phyloP scores from a whole-genome alignment of 2,797 vertebrate genomes.

The Cephalopachus bancanus region DNA sequence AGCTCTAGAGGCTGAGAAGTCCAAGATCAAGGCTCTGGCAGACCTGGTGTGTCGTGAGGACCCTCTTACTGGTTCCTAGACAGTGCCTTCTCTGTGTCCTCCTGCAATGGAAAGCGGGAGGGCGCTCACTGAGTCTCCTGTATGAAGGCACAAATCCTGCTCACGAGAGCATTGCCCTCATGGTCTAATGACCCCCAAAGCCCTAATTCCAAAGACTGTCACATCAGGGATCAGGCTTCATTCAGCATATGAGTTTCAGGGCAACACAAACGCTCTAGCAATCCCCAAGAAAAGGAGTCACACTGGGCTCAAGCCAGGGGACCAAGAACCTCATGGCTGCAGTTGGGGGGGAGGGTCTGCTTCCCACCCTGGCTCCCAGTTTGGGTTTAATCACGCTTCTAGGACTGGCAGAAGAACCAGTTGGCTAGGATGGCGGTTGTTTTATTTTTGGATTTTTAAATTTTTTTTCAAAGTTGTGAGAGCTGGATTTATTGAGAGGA shows the following conservation, averaged over 20 bases:
- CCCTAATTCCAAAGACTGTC: neutral
- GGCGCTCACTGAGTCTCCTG: neutral
- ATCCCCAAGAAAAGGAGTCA: neutral
- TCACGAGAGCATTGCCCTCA: neutral
- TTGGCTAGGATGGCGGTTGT: neutral
- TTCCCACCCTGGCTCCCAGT: neutral
- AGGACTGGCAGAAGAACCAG: neutral
- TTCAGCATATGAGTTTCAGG: neutral
- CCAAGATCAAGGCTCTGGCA: neutral
- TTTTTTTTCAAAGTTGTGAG: too few species aligned
- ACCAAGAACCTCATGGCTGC: neutral
- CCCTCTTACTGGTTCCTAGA: neutral
- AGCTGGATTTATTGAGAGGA: too few species aligned
- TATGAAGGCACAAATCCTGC: neutral
- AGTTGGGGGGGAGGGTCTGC: neutral
- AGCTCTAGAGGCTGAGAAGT: neutral
- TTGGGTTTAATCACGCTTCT: neutral
- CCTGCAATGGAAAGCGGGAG: neutral
- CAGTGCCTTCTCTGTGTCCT: neutral
- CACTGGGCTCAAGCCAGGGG: neutral
- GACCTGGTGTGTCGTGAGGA: neutral
- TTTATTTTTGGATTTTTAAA: too few species aligned
- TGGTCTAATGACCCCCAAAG: neutral
- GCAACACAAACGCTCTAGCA: neutral
- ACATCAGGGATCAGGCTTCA: neutral